Evolutionary conservation across 1,140 invertebrate species (phyloP).

Genomic region (Rhagoletis zephyria): DNA sequence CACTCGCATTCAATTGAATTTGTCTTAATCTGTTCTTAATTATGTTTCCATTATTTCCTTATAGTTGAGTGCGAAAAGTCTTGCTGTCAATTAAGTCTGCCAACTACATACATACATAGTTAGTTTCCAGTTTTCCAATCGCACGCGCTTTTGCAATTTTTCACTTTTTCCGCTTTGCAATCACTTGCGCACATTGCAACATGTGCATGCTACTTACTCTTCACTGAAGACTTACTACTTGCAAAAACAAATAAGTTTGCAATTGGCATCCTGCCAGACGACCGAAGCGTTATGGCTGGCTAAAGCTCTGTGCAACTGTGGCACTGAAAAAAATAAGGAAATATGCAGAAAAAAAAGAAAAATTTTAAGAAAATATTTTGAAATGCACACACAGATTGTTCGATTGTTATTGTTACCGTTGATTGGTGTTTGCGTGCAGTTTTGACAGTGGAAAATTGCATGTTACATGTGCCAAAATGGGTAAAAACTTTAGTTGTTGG

Average conservation of each 20-base stretch:
- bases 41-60: slow-evolving; percentile 34
- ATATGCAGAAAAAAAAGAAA: background rate
- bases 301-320: background rate
- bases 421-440: slow-evolving; percentile 1
- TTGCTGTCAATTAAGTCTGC: slow-evolving; percentile 44
- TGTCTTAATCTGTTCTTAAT: slow-evolving; percentile 2
- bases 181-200: background rate
- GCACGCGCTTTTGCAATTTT: slow-evolving; percentile 24
- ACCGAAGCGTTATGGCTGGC: background rate
- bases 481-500: background rate
- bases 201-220: background rate
- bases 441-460: slow-evolving; percentile 39
- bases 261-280: background rate
- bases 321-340: background rate
- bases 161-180: slow-evolving; percentile 10
- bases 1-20: background rate
- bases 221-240: background rate
- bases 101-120: background rate
- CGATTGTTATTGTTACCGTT: slow-evolving; percentile 35
- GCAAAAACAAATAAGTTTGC: background rate
- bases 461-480: slow-evolving; percentile 34
- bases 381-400: background rate
- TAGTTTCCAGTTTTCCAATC: background rate
- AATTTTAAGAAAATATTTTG: slow-evolving; percentile 26
- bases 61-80: slow-evolving; percentile 22